Conservation (phyloP, 2,797 vertebrate genomes). For the Phrynocephalus forsythii region DNA sequence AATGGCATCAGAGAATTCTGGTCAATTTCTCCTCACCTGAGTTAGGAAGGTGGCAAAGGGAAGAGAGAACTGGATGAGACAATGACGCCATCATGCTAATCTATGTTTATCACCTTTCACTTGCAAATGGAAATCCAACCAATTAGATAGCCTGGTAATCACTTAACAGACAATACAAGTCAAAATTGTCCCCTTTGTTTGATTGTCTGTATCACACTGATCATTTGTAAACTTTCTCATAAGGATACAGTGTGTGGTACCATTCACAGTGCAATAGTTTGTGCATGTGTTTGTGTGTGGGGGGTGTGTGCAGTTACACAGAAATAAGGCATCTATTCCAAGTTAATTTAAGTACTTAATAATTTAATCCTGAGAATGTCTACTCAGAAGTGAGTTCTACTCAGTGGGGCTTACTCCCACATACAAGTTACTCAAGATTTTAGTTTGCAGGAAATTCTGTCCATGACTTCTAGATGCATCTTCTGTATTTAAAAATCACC, state of each 20-base stretch:
- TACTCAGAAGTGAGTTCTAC: too few species aligned
- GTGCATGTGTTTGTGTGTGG: too few species aligned
- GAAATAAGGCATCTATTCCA: neutral
- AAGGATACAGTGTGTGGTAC: neutral
- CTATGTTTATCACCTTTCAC: conserved; percentile 31
- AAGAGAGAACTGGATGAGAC: neutral
- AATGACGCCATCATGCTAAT: conserved; percentile 19
- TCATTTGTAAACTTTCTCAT: neutral
- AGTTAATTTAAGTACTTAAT: neutral
- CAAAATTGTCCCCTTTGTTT: neutral
- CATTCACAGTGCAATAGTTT: too few species aligned
- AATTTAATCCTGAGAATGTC: too few species aligned
- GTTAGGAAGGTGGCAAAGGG: neutral
- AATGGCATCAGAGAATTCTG: conserved; percentile 5
- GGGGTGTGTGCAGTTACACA: neutral
- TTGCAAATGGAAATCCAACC: neutral
- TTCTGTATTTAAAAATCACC: too few species aligned
- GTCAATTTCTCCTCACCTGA: conserved; percentile 15
- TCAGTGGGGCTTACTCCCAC: too few species aligned
- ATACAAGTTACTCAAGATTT: too few species aligned
- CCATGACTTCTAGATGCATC: too few species aligned
- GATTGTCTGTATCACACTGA: neutral
- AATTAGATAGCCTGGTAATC: neutral
- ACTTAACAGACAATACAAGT: neutral
- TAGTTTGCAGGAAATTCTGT: too few species aligned